Conservation (phyloP, 64 coral and sea anemone genomes). For the Porites australiensis region DNA sequence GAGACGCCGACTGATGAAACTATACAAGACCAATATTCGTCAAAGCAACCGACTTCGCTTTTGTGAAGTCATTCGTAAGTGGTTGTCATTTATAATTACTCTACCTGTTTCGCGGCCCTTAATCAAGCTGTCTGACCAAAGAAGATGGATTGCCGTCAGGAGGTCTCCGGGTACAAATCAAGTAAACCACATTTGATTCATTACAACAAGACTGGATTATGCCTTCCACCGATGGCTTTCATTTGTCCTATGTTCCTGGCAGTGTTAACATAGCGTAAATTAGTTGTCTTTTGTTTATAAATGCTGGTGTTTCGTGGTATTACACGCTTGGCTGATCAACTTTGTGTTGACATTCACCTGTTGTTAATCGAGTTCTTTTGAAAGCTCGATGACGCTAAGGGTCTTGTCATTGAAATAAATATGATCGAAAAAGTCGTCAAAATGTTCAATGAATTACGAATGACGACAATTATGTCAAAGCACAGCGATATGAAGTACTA, state of each 20-base stretch:
- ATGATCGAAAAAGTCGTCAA: not conserved
- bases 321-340: not conserved
- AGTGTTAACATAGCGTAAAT: not conserved
- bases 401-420: not conserved
- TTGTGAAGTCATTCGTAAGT: not conserved
- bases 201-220: not conserved
- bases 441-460: not conserved
- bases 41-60: not conserved
- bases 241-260: not conserved
- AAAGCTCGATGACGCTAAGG: not conserved
- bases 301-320: not conserved
- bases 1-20: too few relatives aligned
- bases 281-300: conserved; percentile 6
- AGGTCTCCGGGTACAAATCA: too few relatives aligned
- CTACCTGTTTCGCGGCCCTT: too few relatives aligned
- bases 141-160: too few relatives aligned
- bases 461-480: not conserved
- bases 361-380: conserved; percentile 1
- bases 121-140: too few relatives aligned
- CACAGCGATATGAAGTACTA: not conserved
- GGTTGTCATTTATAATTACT: not conserved
- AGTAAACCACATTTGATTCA: not conserved
- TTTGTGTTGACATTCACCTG: conserved; percentile 9
- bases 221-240: not conserved
- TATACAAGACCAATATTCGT: not conserved